Percentiles rank a stretch among this genome's conserved stretches.
Conservation (phyloP, 2,888 invertebrate genomes). For the Calameuta pallipes region DNA sequence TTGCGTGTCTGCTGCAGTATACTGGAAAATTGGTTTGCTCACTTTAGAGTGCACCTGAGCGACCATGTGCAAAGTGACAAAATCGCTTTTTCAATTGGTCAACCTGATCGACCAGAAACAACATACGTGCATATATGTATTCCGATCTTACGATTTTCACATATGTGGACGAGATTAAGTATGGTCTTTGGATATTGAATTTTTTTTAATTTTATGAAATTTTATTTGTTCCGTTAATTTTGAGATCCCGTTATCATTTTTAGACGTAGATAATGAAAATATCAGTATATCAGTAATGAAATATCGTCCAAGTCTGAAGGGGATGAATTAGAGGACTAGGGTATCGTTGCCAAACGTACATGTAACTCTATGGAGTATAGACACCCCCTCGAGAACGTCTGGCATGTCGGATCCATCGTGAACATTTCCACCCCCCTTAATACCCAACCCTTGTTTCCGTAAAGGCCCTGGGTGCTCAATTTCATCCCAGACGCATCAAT, state of each 20-base stretch:
- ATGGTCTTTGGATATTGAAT: background rate
- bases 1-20: constrained; percentile 32
- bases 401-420: background rate
- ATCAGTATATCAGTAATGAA: background rate
- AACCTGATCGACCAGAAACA: background rate
- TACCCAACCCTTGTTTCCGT: background rate
- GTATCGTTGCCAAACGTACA: background rate
- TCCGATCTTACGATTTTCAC: background rate
- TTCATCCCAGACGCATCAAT: constrained; percentile 1
- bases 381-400: background rate
- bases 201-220: background rate
- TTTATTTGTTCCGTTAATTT: background rate
- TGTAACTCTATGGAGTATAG: background rate
- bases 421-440: background rate
- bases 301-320: background rate
- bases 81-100: background rate
- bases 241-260: background rate
- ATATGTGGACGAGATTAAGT: background rate
- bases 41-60: constrained; percentile 6
- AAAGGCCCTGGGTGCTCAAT: background rate
- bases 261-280: background rate
- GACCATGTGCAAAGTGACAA: constrained; percentile 4
- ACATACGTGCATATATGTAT: background rate
- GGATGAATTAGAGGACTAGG: background rate
- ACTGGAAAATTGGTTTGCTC: constrained; percentile 41